phyloP scores from a whole-genome alignment of 2,888 invertebrate species.

The Hedya salicella region DNA sequence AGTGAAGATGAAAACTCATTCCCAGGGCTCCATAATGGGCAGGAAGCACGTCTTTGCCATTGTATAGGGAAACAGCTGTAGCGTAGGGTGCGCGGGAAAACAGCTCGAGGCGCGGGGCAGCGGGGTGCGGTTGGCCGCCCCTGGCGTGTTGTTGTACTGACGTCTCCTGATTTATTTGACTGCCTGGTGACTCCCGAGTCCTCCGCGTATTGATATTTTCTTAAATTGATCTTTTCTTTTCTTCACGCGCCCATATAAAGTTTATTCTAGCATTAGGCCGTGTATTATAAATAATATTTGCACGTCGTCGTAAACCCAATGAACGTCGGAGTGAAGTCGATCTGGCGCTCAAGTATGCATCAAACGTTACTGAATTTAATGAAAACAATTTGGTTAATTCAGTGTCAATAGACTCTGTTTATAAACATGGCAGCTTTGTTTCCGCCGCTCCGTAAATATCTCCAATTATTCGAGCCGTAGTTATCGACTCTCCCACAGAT shows the following conservation, averaged over 20 bases:
- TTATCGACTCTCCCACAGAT: conserved; percentile 9
- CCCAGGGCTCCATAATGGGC: conserved; percentile 62
- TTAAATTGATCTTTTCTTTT: conserved; percentile 38
- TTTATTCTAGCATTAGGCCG: conserved; percentile 24
- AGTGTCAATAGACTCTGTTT: conserved; percentile 17
- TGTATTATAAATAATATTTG: conserved; percentile 37
- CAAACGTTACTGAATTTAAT: conserved; percentile 7
- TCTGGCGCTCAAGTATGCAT: conserved; percentile 5
- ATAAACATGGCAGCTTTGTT: conserved; percentile 22
- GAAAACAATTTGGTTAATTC: conserved; percentile 22
- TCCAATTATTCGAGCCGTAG: not conserved
- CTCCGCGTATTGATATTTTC: conserved; percentile 43
- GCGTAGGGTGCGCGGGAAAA: conserved; percentile 69
- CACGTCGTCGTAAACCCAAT: conserved; percentile 27
- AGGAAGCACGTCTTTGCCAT: conserved; percentile 61
- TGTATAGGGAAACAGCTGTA: conserved; percentile 70
- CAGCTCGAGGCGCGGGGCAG: conserved; percentile 55
- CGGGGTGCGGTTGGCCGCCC: conserved; percentile 60
- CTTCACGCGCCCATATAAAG: conserved; percentile 33
- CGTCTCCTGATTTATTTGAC: conserved; percentile 73
- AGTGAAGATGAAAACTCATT: conserved; percentile 63
- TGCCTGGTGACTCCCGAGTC: conserved; percentile 63
- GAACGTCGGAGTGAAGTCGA: conserved; percentile 17
- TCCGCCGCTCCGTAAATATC: conserved; percentile 8
- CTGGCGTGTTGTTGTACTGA: conserved; percentile 69